phyloP scores from a whole-genome alignment of 2,113 vertebrate genomes.

The Micronycteris hirsuta region DNA sequence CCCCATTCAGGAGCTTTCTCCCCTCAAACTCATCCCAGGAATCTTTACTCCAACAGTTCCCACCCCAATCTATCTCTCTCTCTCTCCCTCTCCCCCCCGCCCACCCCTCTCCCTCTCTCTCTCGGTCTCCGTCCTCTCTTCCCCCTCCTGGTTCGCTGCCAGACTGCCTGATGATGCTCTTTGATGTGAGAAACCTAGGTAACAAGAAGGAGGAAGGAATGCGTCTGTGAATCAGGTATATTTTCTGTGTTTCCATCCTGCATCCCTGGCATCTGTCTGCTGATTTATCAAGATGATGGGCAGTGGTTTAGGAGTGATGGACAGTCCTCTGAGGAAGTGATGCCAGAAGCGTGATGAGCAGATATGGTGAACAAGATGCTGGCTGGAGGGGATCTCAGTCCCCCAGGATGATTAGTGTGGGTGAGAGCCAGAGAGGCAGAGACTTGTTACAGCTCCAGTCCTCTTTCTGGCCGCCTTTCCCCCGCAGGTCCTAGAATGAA shows the following conservation, averaged over 20 bases:
- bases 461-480: not conserved
- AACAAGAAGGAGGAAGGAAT: not conserved
- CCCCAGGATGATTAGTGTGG: constrained; percentile 57
- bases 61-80: not conserved
- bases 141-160: not conserved
- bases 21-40: not conserved
- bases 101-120: not conserved
- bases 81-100: not conserved
- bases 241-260: constrained; percentile 41
- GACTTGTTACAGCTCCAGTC: constrained; percentile 38
- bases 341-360: constrained; percentile 64
- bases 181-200: not conserved
- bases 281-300: constrained; percentile 63
- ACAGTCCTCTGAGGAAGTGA: constrained; percentile 60
- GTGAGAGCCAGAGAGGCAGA: constrained; percentile 58
- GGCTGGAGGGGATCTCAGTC: constrained; percentile 77
- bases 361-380: constrained; percentile 74
- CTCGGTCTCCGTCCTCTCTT: too few relatives aligned
- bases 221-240: not conserved
- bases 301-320: constrained; percentile 61
- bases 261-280: constrained; percentile 43
- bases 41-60: not conserved
- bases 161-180: not conserved
- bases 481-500: not conserved
- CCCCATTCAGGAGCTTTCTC: not conserved